These are phyloP conservation scores for Semicossyphus pulcher DNA, from an alignment of 2,113 vertebrate genomes.

Conservation along the genomic window DNA sequence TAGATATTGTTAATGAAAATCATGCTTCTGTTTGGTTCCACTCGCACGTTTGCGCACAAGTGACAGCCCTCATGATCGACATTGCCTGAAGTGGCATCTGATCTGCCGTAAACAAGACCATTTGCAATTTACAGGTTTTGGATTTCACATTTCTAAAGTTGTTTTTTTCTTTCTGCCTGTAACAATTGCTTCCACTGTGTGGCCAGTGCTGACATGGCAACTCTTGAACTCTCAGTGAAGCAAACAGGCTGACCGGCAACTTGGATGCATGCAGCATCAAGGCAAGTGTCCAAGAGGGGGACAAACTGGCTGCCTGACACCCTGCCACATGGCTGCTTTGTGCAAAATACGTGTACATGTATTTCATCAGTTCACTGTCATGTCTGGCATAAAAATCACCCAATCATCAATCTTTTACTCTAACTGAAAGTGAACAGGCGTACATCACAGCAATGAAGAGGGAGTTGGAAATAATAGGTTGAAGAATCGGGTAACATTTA, in stretches of 20 bases:
- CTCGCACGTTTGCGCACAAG: neutral
- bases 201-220: constrained; percentile 67
- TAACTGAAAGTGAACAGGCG: too few relatives aligned
- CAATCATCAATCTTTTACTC: neutral
- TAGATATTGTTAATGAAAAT: too few relatives aligned
- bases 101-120: neutral
- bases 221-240: constrained; percentile 63
- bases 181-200: constrained; percentile 52
- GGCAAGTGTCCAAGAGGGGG: constrained; percentile 63
- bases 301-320: constrained; percentile 28
- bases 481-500: neutral
- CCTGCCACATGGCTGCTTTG: constrained; percentile 20
- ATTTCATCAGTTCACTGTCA: constrained; percentile 2
- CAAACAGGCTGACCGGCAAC: constrained; percentile 37
- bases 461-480: neutral
- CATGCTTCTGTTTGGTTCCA: neutral
- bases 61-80: constrained; percentile 3
- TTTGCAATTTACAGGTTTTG: constrained; percentile 1
- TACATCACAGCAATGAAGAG: neutral
- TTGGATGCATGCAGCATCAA: constrained; percentile 53
- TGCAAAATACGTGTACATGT: neutral
- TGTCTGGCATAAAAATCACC: neutral
- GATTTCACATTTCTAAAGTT: constrained; percentile 36
- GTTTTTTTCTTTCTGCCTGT: neutral
- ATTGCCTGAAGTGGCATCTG: neutral